Percentiles rank a stretch among this genome's conserved stretches.
Evolutionary conservation across 2,888 invertebrate species (phyloP).

Genomic region (Cetonia aurata): DNA sequence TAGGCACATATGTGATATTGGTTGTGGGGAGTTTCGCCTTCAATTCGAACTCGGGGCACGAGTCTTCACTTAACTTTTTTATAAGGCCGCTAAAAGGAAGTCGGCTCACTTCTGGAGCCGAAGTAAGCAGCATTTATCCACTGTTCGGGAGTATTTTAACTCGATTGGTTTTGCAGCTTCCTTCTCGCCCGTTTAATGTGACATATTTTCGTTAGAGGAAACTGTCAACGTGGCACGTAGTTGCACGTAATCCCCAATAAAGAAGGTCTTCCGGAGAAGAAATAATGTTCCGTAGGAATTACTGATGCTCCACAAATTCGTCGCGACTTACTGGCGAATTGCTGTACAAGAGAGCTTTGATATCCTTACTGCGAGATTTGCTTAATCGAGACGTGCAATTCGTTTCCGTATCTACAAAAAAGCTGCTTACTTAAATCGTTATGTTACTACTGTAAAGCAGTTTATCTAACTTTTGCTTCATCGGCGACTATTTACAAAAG

Average conservation of each 20-base stretch:
- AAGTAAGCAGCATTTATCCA: conserved; percentile 52
- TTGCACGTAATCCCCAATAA: conserved; percentile 32
- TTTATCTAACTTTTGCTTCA: too few relatives aligned
- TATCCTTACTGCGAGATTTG: too few relatives aligned
- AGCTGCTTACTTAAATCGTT: too few relatives aligned
- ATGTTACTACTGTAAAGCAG: too few relatives aligned
- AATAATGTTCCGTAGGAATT: conserved; percentile 20
- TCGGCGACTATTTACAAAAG: too few relatives aligned
- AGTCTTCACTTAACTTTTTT: conserved; percentile 51
- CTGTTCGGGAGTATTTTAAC: conserved; percentile 48
- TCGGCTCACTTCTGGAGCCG: conserved; percentile 46
- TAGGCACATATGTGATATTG: conserved; percentile 34
- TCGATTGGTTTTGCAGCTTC: conserved; percentile 39
- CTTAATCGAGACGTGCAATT: too few relatives aligned
- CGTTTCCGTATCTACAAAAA: too few relatives aligned
- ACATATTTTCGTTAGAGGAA: conserved; percentile 25
- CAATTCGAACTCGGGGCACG: conserved; percentile 48
- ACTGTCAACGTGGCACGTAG: conserved; percentile 20
- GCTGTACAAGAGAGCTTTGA: too few relatives aligned
- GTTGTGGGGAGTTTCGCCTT: background rate
- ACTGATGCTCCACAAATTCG: conserved; percentile 10
- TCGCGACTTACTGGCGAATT: background rate
- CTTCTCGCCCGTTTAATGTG: conserved; percentile 19
- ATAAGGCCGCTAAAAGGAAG: conserved; percentile 49
- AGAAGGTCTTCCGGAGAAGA: conserved; percentile 1